Evolutionary conservation across 2,888 invertebrate species (phyloP), one percentile per base, ranked within the genome.

Genomic region (Timandra comae): DNA sequence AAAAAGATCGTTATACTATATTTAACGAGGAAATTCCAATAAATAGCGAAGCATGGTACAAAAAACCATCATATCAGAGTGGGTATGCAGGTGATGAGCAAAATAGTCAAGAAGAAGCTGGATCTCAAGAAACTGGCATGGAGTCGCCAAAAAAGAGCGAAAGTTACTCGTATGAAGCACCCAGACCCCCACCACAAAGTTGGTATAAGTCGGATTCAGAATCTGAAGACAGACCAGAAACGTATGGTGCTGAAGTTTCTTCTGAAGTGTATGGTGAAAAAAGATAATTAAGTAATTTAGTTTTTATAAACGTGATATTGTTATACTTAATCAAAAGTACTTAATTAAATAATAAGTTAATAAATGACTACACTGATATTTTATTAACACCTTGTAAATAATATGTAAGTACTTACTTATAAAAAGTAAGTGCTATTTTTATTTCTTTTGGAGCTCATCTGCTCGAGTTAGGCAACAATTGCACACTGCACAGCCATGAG

Each of bases 121-220:
- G 10, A 28, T 23, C 26, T 9, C 12, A 42, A 12, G 30, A 45
- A 24, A 27, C 16, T 29, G 31, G 31, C n/a, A 30, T 11, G 28
- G 27, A 31, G 12, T 26, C 27, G 8, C 31, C 41, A 20, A 30
- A 25, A n/a, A 37, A 30, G 19, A 19, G 16, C 26, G 12, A 41
- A n/a, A 55, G 54, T 38, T 35, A 38, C 25, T 23, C 59, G 21
- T 61, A 59, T 38, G 56, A 52, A 8, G 41, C 47, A 3, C 45
- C 52, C 24, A 50, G 57, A n/a, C 64, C 63, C 12, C 30, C 54
- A 21, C 39, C 44, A 6, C 43, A 48, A 24, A 44, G 49, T 8
- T 63, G 57, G 61, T 61, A 49, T 33, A 52, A 50, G 41, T 36
- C 45, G n/a, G n/a, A 35, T 25, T 12, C 29, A 10, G 28, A 26